Evolutionary conservation across 53 echinoderm and acorn worm species (phyloP), one percentile per base, ranked within the genome.

Genomic region (Henricia sp.): DNA sequence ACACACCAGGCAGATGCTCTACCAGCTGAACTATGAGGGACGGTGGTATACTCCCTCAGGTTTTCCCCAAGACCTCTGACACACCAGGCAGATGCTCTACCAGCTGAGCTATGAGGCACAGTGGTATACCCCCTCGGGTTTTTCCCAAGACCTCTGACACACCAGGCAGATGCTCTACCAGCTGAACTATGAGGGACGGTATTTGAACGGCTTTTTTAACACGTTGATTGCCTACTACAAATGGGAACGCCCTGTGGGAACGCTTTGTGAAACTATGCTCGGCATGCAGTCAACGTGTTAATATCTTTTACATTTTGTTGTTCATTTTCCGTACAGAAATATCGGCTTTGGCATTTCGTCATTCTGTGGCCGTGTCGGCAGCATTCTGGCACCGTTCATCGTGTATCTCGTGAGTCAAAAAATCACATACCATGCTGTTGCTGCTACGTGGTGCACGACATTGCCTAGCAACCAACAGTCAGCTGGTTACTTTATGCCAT

Each of bases 261-360:
- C 6, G 44, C 44, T n/a, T 44, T 13, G 44, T 44, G 13, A 13
- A 44, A 13, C 13, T 44, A 44, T 44, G 6, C 13, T 44, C 6
- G 13, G 6, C 13, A 44, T 44, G 6, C 13, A 9, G 44, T 44
- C 16, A 53, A 53, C 16, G 17, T 53, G 16, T 6, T 21, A 53
- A 10, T 19, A 53, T 17, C 16, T 19, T 5, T 56, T 56, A 25
- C 24, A 8, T 20, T 17, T 23, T 56, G 23, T 82, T 30, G 3
- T 28, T 64, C 67, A 33, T 28, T 13, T 54, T 74, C 0, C 24
- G n/a, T 30, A 17, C 77, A 94, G 94, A 52, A 94, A 94, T 50
- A 87, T 94, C 41, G 94, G 94, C 24, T 94, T 94, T 64, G 91
- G 88, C 38, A 68, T 91, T 3, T 72, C 89, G 34, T 94, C 94